A percentile compares a stretch with the other conserved stretches of the same genome.
Conservation (phyloP, 1,140 invertebrate species). For the Sarcophaga peregrina region DNA sequence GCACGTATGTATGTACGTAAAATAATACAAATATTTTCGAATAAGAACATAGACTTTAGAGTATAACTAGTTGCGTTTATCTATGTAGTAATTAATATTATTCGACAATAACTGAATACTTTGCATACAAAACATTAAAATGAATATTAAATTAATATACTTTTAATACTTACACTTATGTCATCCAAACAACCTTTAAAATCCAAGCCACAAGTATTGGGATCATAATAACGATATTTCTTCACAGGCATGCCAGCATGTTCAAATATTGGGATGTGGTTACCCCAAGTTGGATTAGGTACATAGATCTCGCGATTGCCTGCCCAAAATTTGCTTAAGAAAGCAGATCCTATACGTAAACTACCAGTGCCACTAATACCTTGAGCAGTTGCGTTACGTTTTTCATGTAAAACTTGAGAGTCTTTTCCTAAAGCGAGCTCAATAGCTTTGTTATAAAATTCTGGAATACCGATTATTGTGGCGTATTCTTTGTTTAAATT, state of each 20-base stretch:
- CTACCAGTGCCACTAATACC: constrained; percentile 97
- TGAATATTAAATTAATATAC: background rate
- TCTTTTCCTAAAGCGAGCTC: constrained; percentile 90
- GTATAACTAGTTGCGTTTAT: background rate
- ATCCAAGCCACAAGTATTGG: constrained; percentile 95
- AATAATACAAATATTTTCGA: no score
- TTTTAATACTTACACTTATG: constrained; percentile 78
- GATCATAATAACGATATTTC: constrained; percentile 95
- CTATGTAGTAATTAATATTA: no score
- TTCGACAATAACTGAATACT: no score
- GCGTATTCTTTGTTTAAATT: constrained; percentile 96
- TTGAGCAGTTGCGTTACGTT: constrained; percentile 76
- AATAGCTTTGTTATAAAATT: constrained; percentile 85
- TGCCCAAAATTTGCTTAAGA: constrained; percentile 87
- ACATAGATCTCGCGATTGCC: constrained; percentile 90
- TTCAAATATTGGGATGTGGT: constrained; percentile 95
- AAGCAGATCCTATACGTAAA: constrained; percentile 90
- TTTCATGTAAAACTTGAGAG: constrained; percentile 78
- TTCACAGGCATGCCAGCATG: constrained; percentile 88
- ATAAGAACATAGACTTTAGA: no score
- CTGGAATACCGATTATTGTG: constrained; percentile 85
- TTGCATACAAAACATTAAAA: no score
- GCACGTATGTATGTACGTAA: no score
- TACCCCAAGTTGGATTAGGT: constrained; percentile 97
- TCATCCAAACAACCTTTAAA: constrained; percentile 92